phyloP scores from a whole-genome alignment of 2,113 vertebrate genomes.

The Castor canadensis region DNA sequence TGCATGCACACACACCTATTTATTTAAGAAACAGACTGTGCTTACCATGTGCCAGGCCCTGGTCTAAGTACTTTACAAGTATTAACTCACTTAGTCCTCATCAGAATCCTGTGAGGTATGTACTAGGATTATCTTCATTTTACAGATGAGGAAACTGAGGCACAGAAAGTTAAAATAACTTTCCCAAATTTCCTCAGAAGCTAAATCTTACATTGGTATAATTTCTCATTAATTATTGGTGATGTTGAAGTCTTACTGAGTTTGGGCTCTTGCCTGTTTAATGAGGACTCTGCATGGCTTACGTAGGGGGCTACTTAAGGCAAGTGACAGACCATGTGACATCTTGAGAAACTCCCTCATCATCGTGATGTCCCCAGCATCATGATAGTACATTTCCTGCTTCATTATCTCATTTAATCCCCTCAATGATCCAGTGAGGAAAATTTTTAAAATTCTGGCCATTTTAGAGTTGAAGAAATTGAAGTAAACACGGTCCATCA shows the following conservation, averaged over 20 bases:
- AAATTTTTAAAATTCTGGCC: not conserved
- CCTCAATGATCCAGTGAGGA: not conserved
- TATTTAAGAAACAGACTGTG: not conserved
- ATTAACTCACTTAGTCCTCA: not conserved
- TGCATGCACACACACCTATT: fast-evolving
- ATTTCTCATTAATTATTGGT: not conserved
- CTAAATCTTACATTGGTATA: not conserved
- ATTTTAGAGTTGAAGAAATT: not conserved
- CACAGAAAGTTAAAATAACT: not conserved
- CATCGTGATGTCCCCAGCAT: not conserved
- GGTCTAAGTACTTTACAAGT: not conserved
- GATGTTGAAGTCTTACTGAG: not conserved
- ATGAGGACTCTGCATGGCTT: too few species aligned
- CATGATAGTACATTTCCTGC: fast-evolving
- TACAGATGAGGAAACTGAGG: not conserved
- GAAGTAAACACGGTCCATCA: not conserved
- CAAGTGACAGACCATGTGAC: not conserved
- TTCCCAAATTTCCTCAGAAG: not conserved
- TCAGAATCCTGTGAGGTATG: not conserved
- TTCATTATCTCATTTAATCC: not conserved
- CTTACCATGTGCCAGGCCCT: not conserved
- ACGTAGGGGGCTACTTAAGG: not conserved
- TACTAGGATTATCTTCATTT: not conserved
- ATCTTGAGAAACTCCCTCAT: too few species aligned
- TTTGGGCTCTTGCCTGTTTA: not conserved